Evolutionary conservation across 1,140 invertebrate genomes (phyloP), one percentile per base, ranked within the genome.

Genomic region (Monomorium pharaonis): DNA sequence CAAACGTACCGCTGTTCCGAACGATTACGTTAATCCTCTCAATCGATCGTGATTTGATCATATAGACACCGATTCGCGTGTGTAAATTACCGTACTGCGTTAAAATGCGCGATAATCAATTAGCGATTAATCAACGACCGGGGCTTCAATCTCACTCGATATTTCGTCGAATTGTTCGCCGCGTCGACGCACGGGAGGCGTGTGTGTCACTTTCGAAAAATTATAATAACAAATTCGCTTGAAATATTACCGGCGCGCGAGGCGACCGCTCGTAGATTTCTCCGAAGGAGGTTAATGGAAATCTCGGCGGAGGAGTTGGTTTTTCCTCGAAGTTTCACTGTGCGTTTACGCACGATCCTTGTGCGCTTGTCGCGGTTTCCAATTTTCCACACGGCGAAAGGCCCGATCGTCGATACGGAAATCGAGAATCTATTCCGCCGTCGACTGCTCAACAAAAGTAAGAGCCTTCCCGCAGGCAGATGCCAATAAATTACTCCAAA

Each of bases 261-360:
- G 56, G 33, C 58, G 24, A 56, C 12, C 67, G 21, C 60, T 83
- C 84, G 54, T 72, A 56, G 65, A 74, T 89, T 89, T 86, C 88
- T 89, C 88, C 37, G 24, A 89, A 89, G 44, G 77, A 89, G 88
- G 88, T 89, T 75, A 89, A 89, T 89, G 27, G 37, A 51, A 89
- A 58, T 86, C 88, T 54, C 76, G 58, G n/a, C n/a, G 27, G 62
- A 51, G 63, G 9, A 78, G 77, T 84, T 70, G 54, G 88, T 89
- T 89, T 89, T 89, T 86, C 88, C 83, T 42, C 3, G 16, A 18
- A 58, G 72, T 89, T 86, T 86, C 84, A 77, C 84, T 80, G n/a
- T n/a, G 44, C 51, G n/a, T 58, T 12, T 47, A 30, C n/a, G 54
- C 44, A 44, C 16, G 10, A 5, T 12, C 70, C 33, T 54, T 21